Conservation (phyloP, 64 coral and sea anemone species). For the Dendrophyllia cribrosa region DNA sequence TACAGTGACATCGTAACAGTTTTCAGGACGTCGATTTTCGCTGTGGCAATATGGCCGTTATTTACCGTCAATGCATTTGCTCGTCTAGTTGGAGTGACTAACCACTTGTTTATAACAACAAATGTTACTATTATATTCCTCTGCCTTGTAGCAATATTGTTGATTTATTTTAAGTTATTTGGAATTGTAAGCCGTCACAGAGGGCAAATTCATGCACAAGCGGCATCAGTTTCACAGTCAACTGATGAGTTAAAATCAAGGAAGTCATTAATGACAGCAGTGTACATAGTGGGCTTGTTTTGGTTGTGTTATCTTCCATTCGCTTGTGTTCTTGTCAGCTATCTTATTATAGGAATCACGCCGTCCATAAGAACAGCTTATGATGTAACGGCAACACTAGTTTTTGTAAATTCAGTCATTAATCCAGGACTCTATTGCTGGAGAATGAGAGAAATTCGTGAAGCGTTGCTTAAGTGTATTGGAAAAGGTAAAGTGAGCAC, state of each 20-base stretch:
- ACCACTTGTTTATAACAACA: background rate
- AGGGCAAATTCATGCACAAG: background rate
- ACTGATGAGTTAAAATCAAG: background rate
- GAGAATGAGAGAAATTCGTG: background rate
- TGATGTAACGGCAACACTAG: background rate
- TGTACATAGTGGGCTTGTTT: slow-evolving; percentile 7
- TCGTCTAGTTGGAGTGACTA: background rate
- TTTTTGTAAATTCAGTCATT: background rate
- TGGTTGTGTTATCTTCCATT: slow-evolving; percentile 11
- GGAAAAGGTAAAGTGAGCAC: background rate
- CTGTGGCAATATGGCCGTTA: background rate
- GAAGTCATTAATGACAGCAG: background rate
- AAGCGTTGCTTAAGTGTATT: background rate
- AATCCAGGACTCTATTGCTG: slow-evolving; percentile 28
- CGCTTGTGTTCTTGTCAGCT: background rate
- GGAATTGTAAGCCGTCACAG: background rate
- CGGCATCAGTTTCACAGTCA: background rate
- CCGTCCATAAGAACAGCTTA: background rate
- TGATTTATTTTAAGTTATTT: slow-evolving; percentile 3
- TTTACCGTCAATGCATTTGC: background rate
- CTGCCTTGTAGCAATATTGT: background rate
- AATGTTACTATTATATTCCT: background rate
- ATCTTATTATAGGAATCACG: background rate
- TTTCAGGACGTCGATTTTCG: background rate
- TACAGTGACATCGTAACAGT: slow-evolving; percentile 26